Evolutionary conservation across 2,113 vertebrate species (phyloP), one percentile per base, ranked within the genome.

Genomic region (Prolemur simus): DNA sequence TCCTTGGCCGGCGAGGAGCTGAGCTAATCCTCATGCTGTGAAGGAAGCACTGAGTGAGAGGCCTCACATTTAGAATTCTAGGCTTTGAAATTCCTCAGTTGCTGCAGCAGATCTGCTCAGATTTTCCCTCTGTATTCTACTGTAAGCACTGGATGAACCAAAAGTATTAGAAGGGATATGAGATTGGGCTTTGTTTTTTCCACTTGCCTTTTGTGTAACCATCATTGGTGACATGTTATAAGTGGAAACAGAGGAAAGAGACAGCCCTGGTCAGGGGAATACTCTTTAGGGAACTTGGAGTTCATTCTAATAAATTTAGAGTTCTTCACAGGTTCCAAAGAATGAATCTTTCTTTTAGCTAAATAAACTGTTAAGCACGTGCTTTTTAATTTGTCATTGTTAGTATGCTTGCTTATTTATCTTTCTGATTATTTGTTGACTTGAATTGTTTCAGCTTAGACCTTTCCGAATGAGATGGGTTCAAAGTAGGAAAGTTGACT

Each of bases 281-380:
- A 47, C 32, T 83, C 45, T 95, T 27, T 63, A n/a, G 15, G 82
- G 37, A 90, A 52, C 60, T 52, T 60, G 8, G 45, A 94, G 87
- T 96, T 94, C 69, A n/a, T 91, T 87, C 71, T 92, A 98, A 97
- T 97, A 86, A 97, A 96, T 97, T 96, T 96, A 91, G 66, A 42
- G 63, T 73, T 95, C 94, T 97, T 95, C 64, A n/a, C 68, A 34
- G 29, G 8, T 94, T 78, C 91, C 98, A 82, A 98, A 98, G 97
- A 98, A 98, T 96, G 87, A 98, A 96, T 88, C 10, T n/a, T 27
- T 42, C 71, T 56, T 95, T 97, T 96, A 96, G 84, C 32, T 78
- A 74, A 69, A 58, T 29, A 71, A 60, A 77, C 95, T 86, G 77
- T 71, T 98, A 96, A 97, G 96, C 93, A 94, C 56, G 63, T 29